A percentile compares a stretch with the other conserved stretches of the same genome.
phyloP scores from a whole-genome alignment of 2,797 vertebrate genomes.

The Sphaeramia orbicularis region DNA sequence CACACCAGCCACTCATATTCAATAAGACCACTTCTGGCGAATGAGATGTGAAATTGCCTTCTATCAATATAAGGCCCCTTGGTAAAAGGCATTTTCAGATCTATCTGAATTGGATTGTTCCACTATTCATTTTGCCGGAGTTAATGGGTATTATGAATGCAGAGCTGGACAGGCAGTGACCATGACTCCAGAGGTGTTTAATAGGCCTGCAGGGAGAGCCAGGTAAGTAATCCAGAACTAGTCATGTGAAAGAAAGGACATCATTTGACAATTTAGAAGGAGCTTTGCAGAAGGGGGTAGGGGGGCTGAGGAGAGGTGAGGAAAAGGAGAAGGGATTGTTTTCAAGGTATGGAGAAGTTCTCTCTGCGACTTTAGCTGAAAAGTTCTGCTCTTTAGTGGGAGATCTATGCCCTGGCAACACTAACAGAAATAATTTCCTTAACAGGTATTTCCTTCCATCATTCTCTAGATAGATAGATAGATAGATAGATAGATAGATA shows the following conservation, averaged over 20 bases:
- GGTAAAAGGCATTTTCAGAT: conserved; percentile 77
- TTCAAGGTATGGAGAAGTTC: conserved; percentile 9
- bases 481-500: no score
- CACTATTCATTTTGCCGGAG: conserved; percentile 72
- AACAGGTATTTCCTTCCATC: no score
- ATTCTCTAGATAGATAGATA: no score
- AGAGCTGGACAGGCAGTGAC: conserved; percentile 60
- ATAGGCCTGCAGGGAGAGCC: conserved; percentile 65
- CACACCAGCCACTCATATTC: conserved; percentile 66
- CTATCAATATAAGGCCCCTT: conserved; percentile 71
- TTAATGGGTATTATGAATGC: conserved; percentile 83
- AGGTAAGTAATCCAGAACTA: conserved; percentile 68
- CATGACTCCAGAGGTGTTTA: conserved; percentile 70
- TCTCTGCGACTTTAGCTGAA: no score
- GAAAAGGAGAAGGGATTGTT: not conserved
- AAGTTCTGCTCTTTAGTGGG: not conserved
- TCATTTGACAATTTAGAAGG: conserved; percentile 60
- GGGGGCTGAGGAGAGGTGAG: not conserved
- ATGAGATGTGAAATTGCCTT: conserved; percentile 83
- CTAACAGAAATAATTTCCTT: no score
- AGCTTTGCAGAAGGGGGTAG: conserved; percentile 34
- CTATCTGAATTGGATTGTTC: conserved; percentile 80
- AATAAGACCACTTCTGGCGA: conserved; percentile 78
- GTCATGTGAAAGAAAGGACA: conserved; percentile 66
- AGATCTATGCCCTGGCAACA: no score